Base-by-base conservation (phyloP, 2,113 vertebrate species). In the Vireo altiloquus region DNA sequence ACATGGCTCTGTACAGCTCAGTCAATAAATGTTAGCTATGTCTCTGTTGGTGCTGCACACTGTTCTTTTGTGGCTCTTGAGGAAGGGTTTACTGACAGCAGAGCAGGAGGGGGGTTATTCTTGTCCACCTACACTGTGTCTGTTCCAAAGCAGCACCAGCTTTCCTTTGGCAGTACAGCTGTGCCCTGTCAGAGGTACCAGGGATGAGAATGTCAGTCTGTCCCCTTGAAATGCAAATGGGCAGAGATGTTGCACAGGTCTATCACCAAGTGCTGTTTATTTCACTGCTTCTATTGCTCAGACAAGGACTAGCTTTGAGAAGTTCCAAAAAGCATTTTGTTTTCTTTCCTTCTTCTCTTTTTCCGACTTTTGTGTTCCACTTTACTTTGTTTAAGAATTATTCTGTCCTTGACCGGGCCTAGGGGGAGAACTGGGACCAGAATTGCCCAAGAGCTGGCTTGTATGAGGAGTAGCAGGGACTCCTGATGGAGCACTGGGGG, bases 121-220 rank as follows among this genome's bases (percentile, higher is more conserved):
- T 49, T 78, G 44, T 82, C 70, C 83, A 79, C 78, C 46, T 93
- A 71, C 71, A 93, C 42, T 27, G 33, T 71, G 68, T 52, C 88
- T 80, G 42, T 90, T 93, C 47, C 52, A 68, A 81, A 85, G 81
- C 47, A 65, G 79, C 69, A 16, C 7, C 64, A 71, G 57, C 59
- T 60, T 88, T n/a, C 25, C 53, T 64, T 52, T 50, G 0, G 3
- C 50, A 22, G 47, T 35, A 63, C 56, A 90, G 63, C 47, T 33
- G 9, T 44, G 52, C 53, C 81, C 30, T 59, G 54, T 15, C 90
- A 50, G 46, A 60, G 60, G 54, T 42, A 53, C 6, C 50, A 17
- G 35, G 6, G 13, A 13, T 30, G 54, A 54, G 37, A 64, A 35
- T 46, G 57, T 40, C 69, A 91, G 39, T 74, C 69, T 60, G 39